These are phyloP conservation scores for Corydoras sp. DNA, from an alignment of 2,113 vertebrate genomes.

Conservation along the genomic window DNA sequence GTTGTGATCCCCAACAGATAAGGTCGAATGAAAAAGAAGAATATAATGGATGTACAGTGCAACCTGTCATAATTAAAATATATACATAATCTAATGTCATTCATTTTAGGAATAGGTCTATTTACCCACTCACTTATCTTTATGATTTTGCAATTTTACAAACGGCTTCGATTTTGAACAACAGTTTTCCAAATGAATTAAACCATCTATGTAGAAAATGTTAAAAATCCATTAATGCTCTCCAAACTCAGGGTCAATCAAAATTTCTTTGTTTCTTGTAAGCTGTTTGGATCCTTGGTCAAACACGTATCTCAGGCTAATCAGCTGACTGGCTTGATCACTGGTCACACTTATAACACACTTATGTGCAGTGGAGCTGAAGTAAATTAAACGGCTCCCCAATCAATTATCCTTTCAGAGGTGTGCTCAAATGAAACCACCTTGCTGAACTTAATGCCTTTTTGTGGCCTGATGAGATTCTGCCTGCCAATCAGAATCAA, in stretches of 20 bases:
- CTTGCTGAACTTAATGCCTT: constrained; percentile 55
- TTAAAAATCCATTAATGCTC: too few species aligned
- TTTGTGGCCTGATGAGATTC: constrained; percentile 55
- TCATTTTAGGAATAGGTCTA: too few species aligned
- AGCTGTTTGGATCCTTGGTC: constrained; percentile 10
- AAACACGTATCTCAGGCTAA: constrained; percentile 40
- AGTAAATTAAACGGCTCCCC: constrained; percentile 57
- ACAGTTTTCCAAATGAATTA: too few species aligned
- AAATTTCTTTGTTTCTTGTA: neutral
- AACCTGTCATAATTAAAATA: too few species aligned
- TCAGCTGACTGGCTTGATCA: constrained; percentile 56
- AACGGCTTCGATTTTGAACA: too few species aligned
- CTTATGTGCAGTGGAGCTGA: constrained; percentile 47
- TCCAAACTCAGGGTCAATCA: neutral
- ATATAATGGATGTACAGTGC: too few species aligned
- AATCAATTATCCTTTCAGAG: constrained; percentile 61
- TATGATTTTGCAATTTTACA: too few species aligned
- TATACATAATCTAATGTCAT: too few species aligned
- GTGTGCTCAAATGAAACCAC: constrained; percentile 61
- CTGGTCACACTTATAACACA: constrained; percentile 55
- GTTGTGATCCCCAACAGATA: too few species aligned
- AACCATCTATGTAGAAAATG: too few species aligned
- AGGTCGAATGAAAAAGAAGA: too few species aligned
- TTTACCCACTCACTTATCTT: too few species aligned
- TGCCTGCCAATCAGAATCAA: constrained; percentile 56